Conservation (phyloP, 2,888 invertebrate genomes). For the Branchinecta sandiegonensis region DNA sequence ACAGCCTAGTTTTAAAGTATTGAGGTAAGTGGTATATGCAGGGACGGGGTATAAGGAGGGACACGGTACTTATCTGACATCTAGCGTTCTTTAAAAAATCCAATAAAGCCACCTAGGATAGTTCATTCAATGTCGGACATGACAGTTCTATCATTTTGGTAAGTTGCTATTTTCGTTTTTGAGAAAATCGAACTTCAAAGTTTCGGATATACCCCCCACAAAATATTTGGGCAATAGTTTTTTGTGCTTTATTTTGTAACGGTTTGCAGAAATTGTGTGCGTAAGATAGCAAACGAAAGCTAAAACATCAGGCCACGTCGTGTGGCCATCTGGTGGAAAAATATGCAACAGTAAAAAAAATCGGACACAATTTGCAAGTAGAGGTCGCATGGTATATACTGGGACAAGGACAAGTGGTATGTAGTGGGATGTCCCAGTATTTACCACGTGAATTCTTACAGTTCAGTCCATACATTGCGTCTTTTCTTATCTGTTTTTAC, state of each 20-base stretch:
- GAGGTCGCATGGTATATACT: conserved; percentile 6
- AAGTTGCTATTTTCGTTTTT: neutral
- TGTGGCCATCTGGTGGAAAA: neutral
- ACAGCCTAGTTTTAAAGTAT: too few species aligned
- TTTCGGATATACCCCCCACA: neutral
- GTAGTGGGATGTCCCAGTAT: neutral
- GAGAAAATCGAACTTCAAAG: conserved; percentile 12
- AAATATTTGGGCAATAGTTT: neutral
- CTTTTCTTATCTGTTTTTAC: neutral
- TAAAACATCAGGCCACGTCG: neutral
- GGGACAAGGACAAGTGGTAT: conserved; percentile 11
- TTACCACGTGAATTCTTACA: neutral
- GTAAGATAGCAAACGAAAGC: conserved; percentile 6
- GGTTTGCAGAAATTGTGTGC: conserved; percentile 6
- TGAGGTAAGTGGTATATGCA: too few species aligned
- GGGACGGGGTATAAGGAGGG: too few species aligned
- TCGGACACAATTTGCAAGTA: neutral
- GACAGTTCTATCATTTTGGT: too few species aligned
- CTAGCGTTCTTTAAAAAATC: too few species aligned
- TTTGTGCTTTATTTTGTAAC: neutral
- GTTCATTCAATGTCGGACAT: too few species aligned
- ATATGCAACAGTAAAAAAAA: conserved; percentile 14
- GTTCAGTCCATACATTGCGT: conserved; percentile 4
- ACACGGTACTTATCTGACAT: too few species aligned
- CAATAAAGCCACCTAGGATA: too few species aligned